A percentile compares a stretch with the other conserved stretches of the same genome.
Conservation (phyloP, 2,888 invertebrate genomes). For the Papilio elwesi region DNA sequence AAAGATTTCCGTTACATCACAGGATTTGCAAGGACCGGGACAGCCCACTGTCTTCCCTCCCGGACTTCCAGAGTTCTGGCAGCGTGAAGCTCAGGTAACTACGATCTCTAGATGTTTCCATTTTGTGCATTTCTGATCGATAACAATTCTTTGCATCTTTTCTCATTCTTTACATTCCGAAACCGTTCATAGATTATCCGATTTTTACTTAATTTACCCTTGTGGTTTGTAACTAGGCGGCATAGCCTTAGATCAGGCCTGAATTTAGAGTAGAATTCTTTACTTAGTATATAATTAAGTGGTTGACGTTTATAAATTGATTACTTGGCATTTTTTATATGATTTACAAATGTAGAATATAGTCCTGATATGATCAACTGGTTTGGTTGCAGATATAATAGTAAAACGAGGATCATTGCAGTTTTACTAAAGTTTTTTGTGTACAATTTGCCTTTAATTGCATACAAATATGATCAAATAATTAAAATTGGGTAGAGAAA, state of each 20-base stretch:
- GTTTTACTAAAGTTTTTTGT: too few relatives aligned
- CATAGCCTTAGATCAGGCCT: background rate
- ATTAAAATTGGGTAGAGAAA: background rate
- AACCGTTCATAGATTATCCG: slow-evolving; percentile 5
- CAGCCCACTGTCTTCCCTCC: slow-evolving; percentile 63
- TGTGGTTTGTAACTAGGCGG: slow-evolving; percentile 4
- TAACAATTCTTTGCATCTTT: slow-evolving; percentile 21
- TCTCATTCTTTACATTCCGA: background rate
- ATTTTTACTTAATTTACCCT: background rate
- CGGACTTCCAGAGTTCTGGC: slow-evolving; percentile 62
- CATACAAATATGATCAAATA: background rate
- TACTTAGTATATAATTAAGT: background rate
- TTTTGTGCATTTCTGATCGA: slow-evolving; percentile 1
- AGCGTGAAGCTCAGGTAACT: slow-evolving; percentile 75
- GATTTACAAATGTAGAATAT: too few relatives aligned
- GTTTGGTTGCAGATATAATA: background rate
- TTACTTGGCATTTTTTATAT: background rate
- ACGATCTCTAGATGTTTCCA: background rate
- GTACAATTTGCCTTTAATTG: background rate
- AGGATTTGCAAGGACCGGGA: slow-evolving; percentile 79
- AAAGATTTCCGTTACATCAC: slow-evolving; percentile 39
- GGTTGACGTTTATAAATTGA: background rate
- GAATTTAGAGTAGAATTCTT: slow-evolving; percentile 5
- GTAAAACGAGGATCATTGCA: too few relatives aligned
- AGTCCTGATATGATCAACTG: background rate